These are phyloP conservation scores for Peromyscus californicus DNA, from an alignment of 2,113 vertebrate genomes.

Conservation along the genomic window DNA sequence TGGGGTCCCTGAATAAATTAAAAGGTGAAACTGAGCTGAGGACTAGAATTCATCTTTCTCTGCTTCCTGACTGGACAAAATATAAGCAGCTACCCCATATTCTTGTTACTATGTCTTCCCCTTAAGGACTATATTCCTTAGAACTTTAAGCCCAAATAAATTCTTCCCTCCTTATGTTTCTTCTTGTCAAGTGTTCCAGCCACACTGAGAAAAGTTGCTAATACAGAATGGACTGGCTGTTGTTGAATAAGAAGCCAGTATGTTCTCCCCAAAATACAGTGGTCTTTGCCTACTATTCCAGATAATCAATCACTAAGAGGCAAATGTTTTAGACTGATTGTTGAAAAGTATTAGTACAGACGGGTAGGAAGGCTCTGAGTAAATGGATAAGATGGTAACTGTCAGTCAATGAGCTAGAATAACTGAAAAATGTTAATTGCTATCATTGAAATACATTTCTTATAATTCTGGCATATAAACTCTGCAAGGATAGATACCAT, in stretches of 20 bases:
- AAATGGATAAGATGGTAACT: constrained; percentile 2
- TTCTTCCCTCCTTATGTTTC: background rate
- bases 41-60: background rate
- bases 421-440: background rate
- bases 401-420: background rate
- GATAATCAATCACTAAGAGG: constrained; percentile 50
- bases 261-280: background rate
- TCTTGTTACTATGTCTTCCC: background rate
- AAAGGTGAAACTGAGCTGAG: background rate
- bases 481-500: background rate
- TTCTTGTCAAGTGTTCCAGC: background rate
- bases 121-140: background rate
- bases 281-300: constrained; percentile 23
- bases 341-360: background rate
- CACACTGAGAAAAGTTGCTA: background rate
- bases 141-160: background rate
- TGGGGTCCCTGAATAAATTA: background rate
- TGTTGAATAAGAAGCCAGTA: background rate
- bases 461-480: constrained; percentile 23
- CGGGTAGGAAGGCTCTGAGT: constrained; percentile 19
- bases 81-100: background rate
- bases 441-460: constrained; percentile 52
- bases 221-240: background rate
- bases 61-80: background rate
- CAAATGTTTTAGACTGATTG: constrained; percentile 7